Base-by-base conservation (phyloP, 2,797 vertebrate genomes). In the Octomys mimax region DNA sequence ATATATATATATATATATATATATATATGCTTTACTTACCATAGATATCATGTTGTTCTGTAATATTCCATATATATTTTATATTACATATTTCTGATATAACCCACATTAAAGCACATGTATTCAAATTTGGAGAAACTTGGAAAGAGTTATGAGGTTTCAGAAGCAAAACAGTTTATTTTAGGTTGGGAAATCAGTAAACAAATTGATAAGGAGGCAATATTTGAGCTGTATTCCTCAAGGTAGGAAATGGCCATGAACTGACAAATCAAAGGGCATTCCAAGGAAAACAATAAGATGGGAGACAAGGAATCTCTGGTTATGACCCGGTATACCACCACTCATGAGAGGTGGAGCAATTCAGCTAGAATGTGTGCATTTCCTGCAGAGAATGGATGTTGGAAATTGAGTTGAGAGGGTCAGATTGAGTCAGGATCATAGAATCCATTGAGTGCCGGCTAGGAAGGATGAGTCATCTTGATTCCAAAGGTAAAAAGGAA, bases 141-240 rank as follows among this genome's bases (percentile, higher is more conserved):
- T 70, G 91, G n/a, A 87, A 82, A 75, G 4, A 5, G 11, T 24
- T 64, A n/a, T 54, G 36, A 16, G 19, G 70, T 92, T 87, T 80
- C 77, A 91, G 16, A 70, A 26, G 36, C 46, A 70, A 36, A 88
- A 85, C 1, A 59, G 10, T 81, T 80, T 81, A 52, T 75, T 75
- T 78, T 84, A 87, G 26, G 42, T 87, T 87, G 36, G 52, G 54
- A 91, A 97, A 73, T 68, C 46, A 71, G 54, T 77, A 49, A 88
- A 87, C 13, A 22, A 42, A 71, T 33, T 85, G 46, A 57, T 57
- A 82, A 68, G 42, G 49, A 66, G 36, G 31, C 93, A 5, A 5
- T 21, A 57, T 91, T 75, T 46, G 42, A 46, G 42, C 73, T 75
- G 26, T 77, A 18, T 31, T 49, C 42, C 26, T 77, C 73, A 49